Percentiles rank a stretch among this genome's conserved stretches.
phyloP scores from a whole-genome alignment of 2,797 vertebrate genomes.

The Crocidura indochinensis region DNA sequence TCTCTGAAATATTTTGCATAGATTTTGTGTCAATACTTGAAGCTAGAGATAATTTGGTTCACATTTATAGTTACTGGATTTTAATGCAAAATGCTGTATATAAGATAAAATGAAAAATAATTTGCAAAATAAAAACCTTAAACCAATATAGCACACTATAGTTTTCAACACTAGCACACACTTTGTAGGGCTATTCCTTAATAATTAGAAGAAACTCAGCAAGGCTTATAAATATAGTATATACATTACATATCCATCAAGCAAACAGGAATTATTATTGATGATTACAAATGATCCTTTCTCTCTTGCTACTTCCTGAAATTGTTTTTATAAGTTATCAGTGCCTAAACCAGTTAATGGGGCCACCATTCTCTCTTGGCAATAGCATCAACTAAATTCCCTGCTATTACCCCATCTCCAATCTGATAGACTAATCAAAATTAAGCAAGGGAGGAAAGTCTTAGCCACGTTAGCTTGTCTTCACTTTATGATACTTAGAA shows the following conservation, averaged over 20 bases:
- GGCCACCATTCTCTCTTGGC: background rate
- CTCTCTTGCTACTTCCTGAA: background rate
- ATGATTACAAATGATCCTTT: background rate
- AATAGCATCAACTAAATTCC: rapidly evolving
- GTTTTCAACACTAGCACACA: conserved; percentile 10
- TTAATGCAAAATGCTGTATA: background rate
- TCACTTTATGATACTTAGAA: background rate
- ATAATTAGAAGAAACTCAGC: conserved; percentile 23
- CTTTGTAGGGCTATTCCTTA: conserved; percentile 1
- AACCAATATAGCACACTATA: background rate
- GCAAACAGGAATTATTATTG: background rate
- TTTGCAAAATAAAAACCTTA: conserved; percentile 14
- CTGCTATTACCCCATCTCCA: background rate
- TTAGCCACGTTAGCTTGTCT: background rate
- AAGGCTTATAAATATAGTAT: too few relatives aligned
- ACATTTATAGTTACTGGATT: background rate
- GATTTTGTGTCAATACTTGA: background rate
- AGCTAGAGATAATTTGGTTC: conserved; percentile 36
- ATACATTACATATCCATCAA: background rate
- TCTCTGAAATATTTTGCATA: background rate
- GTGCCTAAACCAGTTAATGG: background rate
- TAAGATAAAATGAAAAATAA: conserved; percentile 5
- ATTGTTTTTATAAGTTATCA: too few relatives aligned
- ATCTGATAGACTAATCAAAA: too few relatives aligned
- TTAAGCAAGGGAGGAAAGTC: too few relatives aligned